phyloP scores from a whole-genome alignment of 2,888 invertebrate species.

The Ditylenchus weischeri region DNA sequence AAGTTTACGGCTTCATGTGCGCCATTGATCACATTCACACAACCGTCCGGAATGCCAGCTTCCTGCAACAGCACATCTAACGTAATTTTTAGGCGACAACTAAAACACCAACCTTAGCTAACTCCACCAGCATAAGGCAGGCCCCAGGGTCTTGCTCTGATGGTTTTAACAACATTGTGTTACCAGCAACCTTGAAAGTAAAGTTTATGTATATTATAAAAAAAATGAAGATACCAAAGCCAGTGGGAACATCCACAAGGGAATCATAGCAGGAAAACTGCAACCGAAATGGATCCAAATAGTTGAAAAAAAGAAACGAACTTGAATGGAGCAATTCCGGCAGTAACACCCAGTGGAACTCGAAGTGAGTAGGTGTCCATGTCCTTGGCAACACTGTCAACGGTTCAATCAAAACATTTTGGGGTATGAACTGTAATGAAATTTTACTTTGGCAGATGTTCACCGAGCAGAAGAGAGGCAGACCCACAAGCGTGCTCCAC shows the following conservation, averaged over 20 bases:
- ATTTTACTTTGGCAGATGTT: slow-evolving; percentile 69
- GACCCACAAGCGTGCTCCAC: slow-evolving; percentile 95
- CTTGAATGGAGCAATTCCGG: slow-evolving; percentile 95
- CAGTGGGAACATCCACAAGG: slow-evolving; percentile 81
- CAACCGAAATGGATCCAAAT: not conserved
- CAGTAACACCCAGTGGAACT: slow-evolving; percentile 85
- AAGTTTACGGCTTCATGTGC: slow-evolving; percentile 90
- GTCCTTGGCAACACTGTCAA: slow-evolving; percentile 70
- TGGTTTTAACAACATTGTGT: slow-evolving; percentile 88
- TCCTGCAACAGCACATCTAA: slow-evolving; percentile 61
- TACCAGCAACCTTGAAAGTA: slow-evolving; percentile 72
- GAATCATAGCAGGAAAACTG: slow-evolving; percentile 66
- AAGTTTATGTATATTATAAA: no score
- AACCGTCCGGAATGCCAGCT: slow-evolving; percentile 91
- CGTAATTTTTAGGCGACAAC: not conserved
- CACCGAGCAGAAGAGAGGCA: slow-evolving; percentile 85
- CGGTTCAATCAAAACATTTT: not conserved
- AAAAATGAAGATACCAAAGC: slow-evolving; percentile 57
- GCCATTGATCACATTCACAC: slow-evolving; percentile 93
- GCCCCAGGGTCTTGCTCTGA: slow-evolving; percentile 97
- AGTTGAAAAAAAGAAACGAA: no score
- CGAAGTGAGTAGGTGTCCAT: slow-evolving; percentile 94
- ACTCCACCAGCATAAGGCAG: slow-evolving; percentile 86
- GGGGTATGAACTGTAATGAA: not conserved
- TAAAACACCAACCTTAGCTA: slow-evolving; percentile 66